Evolutionary conservation across 2,888 invertebrate species (phyloP), one percentile per base, ranked within the genome.

Genomic region (Keiferia lycopersicella): DNA sequence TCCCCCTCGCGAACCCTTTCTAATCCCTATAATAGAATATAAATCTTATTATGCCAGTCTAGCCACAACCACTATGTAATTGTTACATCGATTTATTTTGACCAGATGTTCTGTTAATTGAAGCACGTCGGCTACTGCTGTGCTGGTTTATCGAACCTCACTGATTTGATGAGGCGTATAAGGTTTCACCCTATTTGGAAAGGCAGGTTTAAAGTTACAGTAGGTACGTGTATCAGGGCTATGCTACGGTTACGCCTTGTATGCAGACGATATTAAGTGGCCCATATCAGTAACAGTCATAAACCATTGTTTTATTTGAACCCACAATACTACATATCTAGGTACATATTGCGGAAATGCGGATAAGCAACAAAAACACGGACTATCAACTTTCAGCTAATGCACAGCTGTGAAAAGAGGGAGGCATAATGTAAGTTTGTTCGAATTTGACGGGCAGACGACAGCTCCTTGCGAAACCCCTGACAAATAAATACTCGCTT

Each of bases 181-280:
- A 10, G 22, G 51, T 53, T 53, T 53, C 51, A 22, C 51, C 51
- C 51, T 53, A 53, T 53, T 53, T 53, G 51, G 51, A 53, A 53
- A 53, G 51, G 51, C 22, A 53, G 51, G 22, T 53, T 22, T 53
- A 22, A 14, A 22, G 26, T 53, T 53, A 53, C 51, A 53, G 51
- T 45, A 45, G 14, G n/a, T 20, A 20, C 20, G 22, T 22, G 20
- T 14, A 22, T 14, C 51, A 53, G 20, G 22, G 20, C 22, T 22
- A 20, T 16, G 50, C 50, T 20, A 11, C 50, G 20, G 20, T 6
- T 8, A 18, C 48, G 7, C 2, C 20, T 18, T 50, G 11, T 3
- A 50, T n/a, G 16, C n/a, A n/a, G n/a, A 45, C n/a, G 16, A 1
- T 45, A 45, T 45, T 45, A n/a, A n/a, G 45, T n/a, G n/a, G n/a